Base-by-base conservation (phyloP, 1,140 invertebrate genomes). In the Drosophila subpulchrella region DNA sequence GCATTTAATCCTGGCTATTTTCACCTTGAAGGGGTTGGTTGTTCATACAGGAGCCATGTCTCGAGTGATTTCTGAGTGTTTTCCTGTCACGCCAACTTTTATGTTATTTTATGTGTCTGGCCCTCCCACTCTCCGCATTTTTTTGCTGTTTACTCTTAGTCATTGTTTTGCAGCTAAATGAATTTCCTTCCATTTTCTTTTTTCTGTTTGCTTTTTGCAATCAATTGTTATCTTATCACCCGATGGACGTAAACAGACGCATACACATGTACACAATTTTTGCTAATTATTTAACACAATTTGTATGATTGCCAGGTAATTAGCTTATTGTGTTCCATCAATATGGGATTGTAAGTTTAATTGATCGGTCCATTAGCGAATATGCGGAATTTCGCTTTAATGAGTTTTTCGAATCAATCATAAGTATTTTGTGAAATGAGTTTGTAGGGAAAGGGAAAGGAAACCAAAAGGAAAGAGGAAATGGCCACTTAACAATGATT, bases 11-110 rank as follows among this genome's bases (percentile, higher is more conserved):
- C 71, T 44, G 70, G 44, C 71, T 75, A 55, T 57, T 48, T 58
- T 58, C 38, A 34, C 67, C 67, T 41, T 41, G 36, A 57, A 58
- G 53, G 50, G 68, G 68, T 50, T 75, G 42, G 4, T n/a, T 38
- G 42, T 10, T n/a, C 47, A 39, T 65, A 17, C 65, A 46, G 65
- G 65, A 67, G 32, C 51, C 60, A 12, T 75, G 72, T 75, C 72
- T 75, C 72, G 13, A 75, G 72, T 75, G 71, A 71, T 48, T 75
- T 63, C 46, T 56, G 60, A 75, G 72, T 75, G 72, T 63, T 75
- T 65, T 63, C 71, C 71, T 75, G 71, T 75, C 72, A 75, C 72
- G 72, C 59, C 72, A 75, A 65, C 70, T 39, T 55, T 36, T 63
- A 55, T 75, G 51, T 75, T 62, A 27, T 75, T 68, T 66, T 66